Evolutionary conservation across 2,113 vertebrate genomes (phyloP), one percentile per base, ranked within the genome.

Genomic region (Anoplopoma fimbria): DNA sequence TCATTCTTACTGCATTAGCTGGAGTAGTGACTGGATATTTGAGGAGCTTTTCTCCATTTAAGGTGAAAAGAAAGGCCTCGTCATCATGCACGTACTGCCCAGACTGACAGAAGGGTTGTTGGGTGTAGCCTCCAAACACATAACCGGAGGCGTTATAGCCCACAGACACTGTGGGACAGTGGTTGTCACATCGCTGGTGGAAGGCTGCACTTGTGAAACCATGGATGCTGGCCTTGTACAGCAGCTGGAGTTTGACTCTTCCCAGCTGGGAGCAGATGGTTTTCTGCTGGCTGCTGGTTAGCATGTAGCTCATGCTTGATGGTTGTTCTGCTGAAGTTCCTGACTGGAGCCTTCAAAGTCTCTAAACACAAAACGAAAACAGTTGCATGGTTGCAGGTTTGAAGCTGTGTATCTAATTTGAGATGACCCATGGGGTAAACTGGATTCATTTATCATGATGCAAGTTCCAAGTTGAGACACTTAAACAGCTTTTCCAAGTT

Each of bases 91-190:
- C 36, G 3, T 78, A 74, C 27, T 49, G 21, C 3, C 36, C 74
- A 19, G 88, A 73, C 73, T 92, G 93, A 81, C 5, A 29, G 49
- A 87, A 87, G n/a, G 81, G 36, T 53, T 70, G 51, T 40, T 69
- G 81, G 55, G 84, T 93, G 80, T 87, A 93, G 2, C 87, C 94
- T 79, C 94, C 94, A 73, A 93, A 95, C 62, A 95, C 74, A 62
- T 45, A 87, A 1, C 93, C 92, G 0, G 91, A 79, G 15, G 73
- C 8, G 40, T 94, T 95, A 47, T 93, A 95, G 25, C 91, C 93
- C 70, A 94, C 93, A 25, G 91, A 89, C 38, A 95, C 42, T 10
- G 94, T 94, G 49, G 92, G 91, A 2, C 85, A 27, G 63, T 14
- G 74, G 7, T 0, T 63, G 84, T 92, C 87, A 87, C 94, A 95